Evolutionary conservation across 2,797 vertebrate species (phyloP).

Genomic region (Dermochelys coriacea): DNA sequence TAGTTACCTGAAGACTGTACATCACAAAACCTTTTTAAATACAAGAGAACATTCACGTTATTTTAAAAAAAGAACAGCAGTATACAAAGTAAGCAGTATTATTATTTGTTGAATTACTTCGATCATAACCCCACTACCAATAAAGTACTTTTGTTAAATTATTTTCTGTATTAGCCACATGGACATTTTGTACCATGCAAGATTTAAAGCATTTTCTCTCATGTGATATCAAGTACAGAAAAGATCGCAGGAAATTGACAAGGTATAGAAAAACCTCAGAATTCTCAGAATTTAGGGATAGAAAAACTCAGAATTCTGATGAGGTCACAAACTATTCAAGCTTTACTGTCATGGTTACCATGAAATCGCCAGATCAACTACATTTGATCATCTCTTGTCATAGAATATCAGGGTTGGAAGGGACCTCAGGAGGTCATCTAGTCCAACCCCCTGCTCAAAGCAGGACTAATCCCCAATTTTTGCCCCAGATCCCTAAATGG

Average conservation of each 20-base stretch:
- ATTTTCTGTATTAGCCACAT: background rate
- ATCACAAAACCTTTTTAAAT: background rate
- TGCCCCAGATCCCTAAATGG: too few relatives aligned
- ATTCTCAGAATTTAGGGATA: too few relatives aligned
- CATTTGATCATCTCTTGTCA: too few relatives aligned
- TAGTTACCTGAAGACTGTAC: too few relatives aligned
- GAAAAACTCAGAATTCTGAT: background rate
- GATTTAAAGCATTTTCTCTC: background rate
- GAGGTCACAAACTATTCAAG: background rate
- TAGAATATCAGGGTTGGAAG: too few relatives aligned
- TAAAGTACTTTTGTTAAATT: background rate
- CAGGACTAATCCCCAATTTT: too few relatives aligned
- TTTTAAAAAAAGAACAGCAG: background rate
- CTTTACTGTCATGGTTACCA: background rate
- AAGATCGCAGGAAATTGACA: background rate
- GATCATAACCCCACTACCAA: background rate
- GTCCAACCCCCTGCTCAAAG: too few relatives aligned
- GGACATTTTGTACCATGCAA: background rate
- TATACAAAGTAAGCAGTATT: background rate
- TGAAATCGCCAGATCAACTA: background rate
- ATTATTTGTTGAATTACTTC: background rate
- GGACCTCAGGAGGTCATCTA: too few relatives aligned
- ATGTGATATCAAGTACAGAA: background rate
- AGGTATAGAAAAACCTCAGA: background rate
- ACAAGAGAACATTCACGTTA: background rate